Evolutionary conservation across 2,797 vertebrate species (phyloP).

Genomic region (Melanotaenia nigrans): DNA sequence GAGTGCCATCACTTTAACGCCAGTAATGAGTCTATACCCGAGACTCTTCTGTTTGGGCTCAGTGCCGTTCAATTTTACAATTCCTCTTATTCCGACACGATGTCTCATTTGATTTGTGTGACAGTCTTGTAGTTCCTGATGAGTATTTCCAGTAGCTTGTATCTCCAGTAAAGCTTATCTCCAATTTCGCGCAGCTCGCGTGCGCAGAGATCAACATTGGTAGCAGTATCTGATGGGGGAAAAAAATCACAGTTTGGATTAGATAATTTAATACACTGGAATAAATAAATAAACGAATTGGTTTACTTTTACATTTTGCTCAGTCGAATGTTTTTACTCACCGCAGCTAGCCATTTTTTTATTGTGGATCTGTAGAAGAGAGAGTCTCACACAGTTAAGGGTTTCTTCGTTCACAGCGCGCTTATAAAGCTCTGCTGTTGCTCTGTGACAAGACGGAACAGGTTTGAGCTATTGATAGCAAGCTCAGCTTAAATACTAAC

Average conservation of each 20-base stretch:
- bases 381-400: not conserved
- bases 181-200: constrained; percentile 71
- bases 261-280: not conserved
- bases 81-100: not conserved
- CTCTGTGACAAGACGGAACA: constrained; percentile 51
- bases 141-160: constrained; percentile 76
- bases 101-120: constrained; percentile 54
- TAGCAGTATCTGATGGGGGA: constrained; percentile 48
- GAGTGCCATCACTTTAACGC: not conserved
- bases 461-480: constrained; percentile 57
- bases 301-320: not conserved
- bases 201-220: constrained; percentile 52
- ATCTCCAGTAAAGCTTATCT: constrained; percentile 76
- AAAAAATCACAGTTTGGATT: not conserved
- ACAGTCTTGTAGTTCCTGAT: constrained; percentile 61
- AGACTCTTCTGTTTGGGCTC: constrained; percentile 5
- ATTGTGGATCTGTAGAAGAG: not conserved
- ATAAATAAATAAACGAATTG: not conserved
- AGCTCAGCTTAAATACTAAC: constrained; percentile 27
- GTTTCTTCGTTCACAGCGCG: not conserved
- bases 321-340: constrained; percentile 38
- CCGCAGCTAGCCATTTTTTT: constrained; percentile 51
- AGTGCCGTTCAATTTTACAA: not conserved
- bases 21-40: not conserved
- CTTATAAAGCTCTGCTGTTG: constrained; percentile 3